Evolutionary conservation across 1,140 invertebrate species (phyloP).

Genomic region (Euura lappo): DNA sequence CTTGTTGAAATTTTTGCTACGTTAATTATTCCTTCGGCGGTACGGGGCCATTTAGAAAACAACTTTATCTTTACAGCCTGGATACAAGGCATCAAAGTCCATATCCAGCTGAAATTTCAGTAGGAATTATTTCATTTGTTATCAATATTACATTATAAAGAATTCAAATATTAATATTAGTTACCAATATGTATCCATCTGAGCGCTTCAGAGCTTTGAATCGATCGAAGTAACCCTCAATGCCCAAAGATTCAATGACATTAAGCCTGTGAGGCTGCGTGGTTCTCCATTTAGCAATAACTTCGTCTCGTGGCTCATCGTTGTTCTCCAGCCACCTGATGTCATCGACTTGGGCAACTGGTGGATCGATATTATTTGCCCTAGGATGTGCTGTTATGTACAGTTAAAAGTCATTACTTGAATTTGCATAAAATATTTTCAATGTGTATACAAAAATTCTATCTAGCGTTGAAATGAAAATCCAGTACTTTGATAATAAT

Average conservation of each 20-base stretch:
- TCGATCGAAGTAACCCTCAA: neutral
- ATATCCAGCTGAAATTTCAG: neutral
- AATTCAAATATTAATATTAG: neutral
- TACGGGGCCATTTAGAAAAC: neutral
- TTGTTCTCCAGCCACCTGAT: constrained; percentile 2
- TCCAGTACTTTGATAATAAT: neutral
- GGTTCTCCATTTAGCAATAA: neutral
- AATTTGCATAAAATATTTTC: neutral
- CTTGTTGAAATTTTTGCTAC: neutral
- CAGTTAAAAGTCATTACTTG: neutral
- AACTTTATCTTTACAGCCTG: neutral
- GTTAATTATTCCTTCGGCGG: neutral
- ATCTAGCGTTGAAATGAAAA: neutral
- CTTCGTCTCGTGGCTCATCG: neutral
- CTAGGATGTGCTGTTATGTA: neutral
- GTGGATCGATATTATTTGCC: neutral
- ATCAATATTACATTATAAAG: neutral
- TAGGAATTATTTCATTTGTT: neutral
- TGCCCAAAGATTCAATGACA: neutral
- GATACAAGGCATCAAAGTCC: neutral
- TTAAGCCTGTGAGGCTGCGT: neutral
- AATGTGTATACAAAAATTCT: neutral
- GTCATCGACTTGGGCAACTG: neutral
- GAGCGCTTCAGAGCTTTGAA: neutral
- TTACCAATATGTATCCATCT: constrained; percentile 5